A percentile compares a stretch with the other conserved stretches of the same genome.
Conservation (phyloP, 1,140 invertebrate species). For the Penaeus japonicus region DNA sequence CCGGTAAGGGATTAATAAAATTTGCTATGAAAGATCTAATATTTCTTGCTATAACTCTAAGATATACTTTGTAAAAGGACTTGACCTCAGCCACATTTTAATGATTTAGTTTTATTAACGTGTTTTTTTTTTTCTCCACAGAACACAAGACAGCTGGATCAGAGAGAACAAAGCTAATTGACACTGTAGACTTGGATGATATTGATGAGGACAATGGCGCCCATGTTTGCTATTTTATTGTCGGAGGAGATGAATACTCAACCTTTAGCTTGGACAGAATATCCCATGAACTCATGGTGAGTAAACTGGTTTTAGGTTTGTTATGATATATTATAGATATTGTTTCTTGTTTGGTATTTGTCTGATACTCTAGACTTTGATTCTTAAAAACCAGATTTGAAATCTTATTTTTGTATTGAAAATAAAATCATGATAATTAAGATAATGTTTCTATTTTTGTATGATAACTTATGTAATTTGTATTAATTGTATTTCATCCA, state of each 20-base stretch:
- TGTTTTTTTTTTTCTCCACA: slow-evolving; percentile 49
- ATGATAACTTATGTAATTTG: no score
- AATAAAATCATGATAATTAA: no score
- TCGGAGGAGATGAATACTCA: slow-evolving; percentile 78
- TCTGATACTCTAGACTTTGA: background rate
- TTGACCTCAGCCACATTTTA: background rate
- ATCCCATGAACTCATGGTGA: slow-evolving; percentile 72
- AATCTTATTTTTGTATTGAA: no score
- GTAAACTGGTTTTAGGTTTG: slow-evolving; percentile 50
- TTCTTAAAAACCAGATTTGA: no score
- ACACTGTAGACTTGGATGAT: slow-evolving; percentile 77
- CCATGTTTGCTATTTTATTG: slow-evolving; percentile 87
- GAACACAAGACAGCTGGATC: slow-evolving; percentile 77
- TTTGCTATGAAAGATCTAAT: background rate
- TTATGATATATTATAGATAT: no score
- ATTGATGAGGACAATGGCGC: slow-evolving; percentile 81
- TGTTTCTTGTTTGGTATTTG: background rate
- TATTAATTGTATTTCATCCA: no score
- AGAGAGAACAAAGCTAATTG: slow-evolving; percentile 76
- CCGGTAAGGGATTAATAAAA: slow-evolving; percentile 65
- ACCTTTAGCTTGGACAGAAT: slow-evolving; percentile 78
- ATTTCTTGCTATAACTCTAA: background rate
- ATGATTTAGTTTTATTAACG: background rate
- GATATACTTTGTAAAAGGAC: no score
- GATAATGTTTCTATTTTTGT: no score